phyloP scores from a whole-genome alignment of 2,888 invertebrate species.

The Clitarchus hookeri region DNA sequence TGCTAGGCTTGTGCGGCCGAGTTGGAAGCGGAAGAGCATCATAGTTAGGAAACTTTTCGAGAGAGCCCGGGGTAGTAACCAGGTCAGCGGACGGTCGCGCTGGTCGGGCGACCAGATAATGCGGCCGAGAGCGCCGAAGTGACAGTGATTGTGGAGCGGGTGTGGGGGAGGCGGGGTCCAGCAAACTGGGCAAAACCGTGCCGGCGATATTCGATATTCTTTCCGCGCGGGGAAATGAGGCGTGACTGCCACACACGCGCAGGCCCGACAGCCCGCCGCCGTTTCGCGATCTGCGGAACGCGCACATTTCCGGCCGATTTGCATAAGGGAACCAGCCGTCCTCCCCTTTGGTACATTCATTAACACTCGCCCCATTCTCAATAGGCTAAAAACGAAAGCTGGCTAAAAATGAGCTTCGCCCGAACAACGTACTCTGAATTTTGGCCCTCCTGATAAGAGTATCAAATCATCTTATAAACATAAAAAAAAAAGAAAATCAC shows the following conservation, averaged over 20 bases:
- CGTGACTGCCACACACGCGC: background rate
- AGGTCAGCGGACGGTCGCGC: background rate
- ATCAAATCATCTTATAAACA: no score
- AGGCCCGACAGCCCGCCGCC: background rate
- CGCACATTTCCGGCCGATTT: conserved; percentile 9
- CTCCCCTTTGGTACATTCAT: background rate
- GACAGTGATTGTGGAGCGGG: background rate
- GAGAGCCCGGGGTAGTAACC: no score
- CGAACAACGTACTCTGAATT: no score
- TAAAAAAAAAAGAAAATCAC: no score
- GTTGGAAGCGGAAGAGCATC: no score
- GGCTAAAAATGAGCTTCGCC: no score
- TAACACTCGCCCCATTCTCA: background rate
- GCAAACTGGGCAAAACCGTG: background rate
- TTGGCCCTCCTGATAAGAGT: no score
- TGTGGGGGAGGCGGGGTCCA: background rate
- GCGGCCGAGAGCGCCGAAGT: background rate
- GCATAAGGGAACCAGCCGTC: background rate
- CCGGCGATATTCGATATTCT: background rate
- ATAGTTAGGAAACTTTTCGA: no score
- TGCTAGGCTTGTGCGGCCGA: no score
- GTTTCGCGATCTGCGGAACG: background rate
- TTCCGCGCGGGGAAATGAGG: background rate
- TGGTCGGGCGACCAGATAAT: background rate
- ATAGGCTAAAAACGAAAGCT: no score